Percentiles rank a stretch among this genome's conserved stretches.
phyloP scores from a whole-genome alignment of 2,888 invertebrate genomes.

The Morpho deidamia region DNA sequence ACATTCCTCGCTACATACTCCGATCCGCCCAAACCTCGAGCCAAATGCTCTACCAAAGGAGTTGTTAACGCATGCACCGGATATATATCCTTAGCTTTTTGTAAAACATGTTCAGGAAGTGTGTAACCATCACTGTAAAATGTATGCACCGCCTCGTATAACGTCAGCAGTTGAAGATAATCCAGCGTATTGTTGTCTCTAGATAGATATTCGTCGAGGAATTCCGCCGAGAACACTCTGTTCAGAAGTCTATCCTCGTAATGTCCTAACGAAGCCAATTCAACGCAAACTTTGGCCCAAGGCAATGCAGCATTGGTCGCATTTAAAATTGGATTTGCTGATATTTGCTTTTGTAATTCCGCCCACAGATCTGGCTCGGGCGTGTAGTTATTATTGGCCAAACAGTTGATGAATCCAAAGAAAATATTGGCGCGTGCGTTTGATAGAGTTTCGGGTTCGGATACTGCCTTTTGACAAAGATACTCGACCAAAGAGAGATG shows the following conservation, averaged over 20 bases:
- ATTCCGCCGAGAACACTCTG: conserved; percentile 69
- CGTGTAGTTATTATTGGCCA: conserved; percentile 80
- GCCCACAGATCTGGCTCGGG: conserved; percentile 74
- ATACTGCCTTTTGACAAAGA: conserved; percentile 63
- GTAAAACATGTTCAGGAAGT: conserved; percentile 54
- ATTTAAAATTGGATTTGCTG: conserved; percentile 52
- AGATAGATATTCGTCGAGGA: conserved; percentile 54
- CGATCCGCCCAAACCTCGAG: conserved; percentile 76
- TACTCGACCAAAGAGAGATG: conserved; percentile 79
- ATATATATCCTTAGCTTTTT: conserved; percentile 48
- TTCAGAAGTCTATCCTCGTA: conserved; percentile 75
- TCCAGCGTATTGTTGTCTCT: conserved; percentile 59
- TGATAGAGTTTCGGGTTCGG: conserved; percentile 53
- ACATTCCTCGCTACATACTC: conserved; percentile 75
- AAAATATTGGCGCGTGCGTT: conserved; percentile 56
- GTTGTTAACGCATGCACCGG: conserved; percentile 46
- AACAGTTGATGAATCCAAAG: conserved; percentile 70
- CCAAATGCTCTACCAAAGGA: conserved; percentile 65
- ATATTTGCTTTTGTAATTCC: conserved; percentile 56
- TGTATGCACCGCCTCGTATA: conserved; percentile 75
- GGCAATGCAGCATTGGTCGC: conserved; percentile 57
- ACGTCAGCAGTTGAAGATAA: conserved; percentile 65
- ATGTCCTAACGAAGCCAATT: conserved; percentile 78
- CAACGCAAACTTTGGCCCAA: conserved; percentile 74
- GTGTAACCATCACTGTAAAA: conserved; percentile 57